These are phyloP conservation scores for Rallus limicola DNA, from an alignment of 2,113 vertebrate species.

Conservation along the genomic window DNA sequence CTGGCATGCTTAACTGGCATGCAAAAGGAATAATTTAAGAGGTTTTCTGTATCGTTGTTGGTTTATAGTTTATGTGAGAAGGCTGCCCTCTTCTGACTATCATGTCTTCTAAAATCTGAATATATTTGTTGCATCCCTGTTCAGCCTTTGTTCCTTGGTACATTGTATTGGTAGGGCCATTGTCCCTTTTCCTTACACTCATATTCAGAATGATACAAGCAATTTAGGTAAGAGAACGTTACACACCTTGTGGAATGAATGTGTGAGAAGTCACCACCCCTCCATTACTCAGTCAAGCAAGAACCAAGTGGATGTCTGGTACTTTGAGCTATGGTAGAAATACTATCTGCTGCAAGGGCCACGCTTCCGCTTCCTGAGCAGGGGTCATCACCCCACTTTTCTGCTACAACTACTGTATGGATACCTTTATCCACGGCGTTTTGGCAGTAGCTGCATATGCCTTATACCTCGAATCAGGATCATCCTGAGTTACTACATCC, in stretches of 20 bases:
- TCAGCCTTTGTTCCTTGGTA: background rate
- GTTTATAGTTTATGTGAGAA: conserved; percentile 53
- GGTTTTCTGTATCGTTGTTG: background rate
- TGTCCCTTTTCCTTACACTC: background rate
- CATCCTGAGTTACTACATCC: background rate
- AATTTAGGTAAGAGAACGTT: background rate
- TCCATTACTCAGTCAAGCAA: background rate
- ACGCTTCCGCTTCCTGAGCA: background rate
- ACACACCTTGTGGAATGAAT: background rate
- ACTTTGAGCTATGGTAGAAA: background rate
- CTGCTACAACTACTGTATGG: background rate
- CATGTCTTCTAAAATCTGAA: background rate
- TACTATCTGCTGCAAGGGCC: background rate
- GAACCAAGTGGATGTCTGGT: background rate
- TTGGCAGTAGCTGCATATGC: background rate
- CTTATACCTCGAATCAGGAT: background rate
- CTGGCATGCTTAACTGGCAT: background rate
- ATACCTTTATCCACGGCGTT: background rate
- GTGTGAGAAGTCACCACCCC: background rate
- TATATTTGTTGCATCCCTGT: background rate
- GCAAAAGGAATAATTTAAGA: background rate
- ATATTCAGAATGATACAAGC: background rate
- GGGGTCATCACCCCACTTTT: background rate
- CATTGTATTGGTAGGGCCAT: too few relatives aligned
- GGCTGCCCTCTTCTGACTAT: conserved; percentile 71